These are phyloP conservation scores for Amblyornis subalaris DNA, from an alignment of 2,113 vertebrate species.

Conservation along the genomic window DNA sequence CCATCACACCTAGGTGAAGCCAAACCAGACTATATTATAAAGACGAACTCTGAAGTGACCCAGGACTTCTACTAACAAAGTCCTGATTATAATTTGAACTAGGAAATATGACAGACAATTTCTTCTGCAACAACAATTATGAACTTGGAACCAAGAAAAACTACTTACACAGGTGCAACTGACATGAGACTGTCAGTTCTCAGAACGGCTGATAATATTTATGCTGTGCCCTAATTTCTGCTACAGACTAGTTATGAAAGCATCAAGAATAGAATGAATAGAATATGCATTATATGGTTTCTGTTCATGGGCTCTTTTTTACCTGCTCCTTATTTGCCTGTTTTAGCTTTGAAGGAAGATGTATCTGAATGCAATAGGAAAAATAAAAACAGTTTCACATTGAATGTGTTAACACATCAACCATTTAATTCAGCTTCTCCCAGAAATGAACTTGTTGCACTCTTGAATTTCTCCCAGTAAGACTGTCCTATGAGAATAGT, in stretches of 20 bases:
- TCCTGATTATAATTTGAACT: background rate
- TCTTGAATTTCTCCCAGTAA: background rate
- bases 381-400: background rate
- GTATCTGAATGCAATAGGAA: background rate
- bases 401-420: background rate
- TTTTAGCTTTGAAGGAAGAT: background rate
- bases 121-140: background rate
- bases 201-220: background rate
- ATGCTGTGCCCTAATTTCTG: background rate
- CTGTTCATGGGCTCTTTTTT: background rate
- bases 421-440: background rate
- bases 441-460: background rate
- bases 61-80: background rate
- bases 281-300: background rate
- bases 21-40: background rate
- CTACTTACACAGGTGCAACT: background rate
- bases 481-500: background rate
- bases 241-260: background rate
- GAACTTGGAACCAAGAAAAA: background rate
- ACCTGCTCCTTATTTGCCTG: background rate
- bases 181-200: background rate
- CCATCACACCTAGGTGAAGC: background rate
- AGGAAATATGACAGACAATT: background rate
- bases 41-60: background rate
- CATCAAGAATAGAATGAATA: background rate